Base-by-base conservation (phyloP, 1,140 invertebrate genomes). In the Eciton burchellii region DNA sequence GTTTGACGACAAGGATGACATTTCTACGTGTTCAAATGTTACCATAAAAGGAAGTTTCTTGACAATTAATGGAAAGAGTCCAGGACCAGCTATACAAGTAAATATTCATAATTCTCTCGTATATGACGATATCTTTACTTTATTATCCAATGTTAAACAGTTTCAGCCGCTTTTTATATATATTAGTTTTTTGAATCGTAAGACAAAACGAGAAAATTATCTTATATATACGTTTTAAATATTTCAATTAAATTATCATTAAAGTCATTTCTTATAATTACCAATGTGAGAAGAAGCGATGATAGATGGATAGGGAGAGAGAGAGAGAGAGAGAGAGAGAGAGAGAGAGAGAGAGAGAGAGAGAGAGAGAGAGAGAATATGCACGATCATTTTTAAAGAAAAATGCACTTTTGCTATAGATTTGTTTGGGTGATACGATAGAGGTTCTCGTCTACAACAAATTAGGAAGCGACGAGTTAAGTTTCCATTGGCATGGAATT, bases 21-120 rank as follows among this genome's bases (percentile, higher is more conserved):
- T 35, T 9, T 49, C 24, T 0, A 56, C 8, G 2, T 24, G 9
- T n/a, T 12, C 68, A 45, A 52, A 73, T n/a, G 16, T 21, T 52
- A 66, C 16, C n/a, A 5, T 3, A 8, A 0, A 3, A 56, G 60
- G 6, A 14, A 73, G 11, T 12, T 66, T 79, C 56, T 41, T 89
- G 54, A 11, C 56, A 0, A 95, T 98, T 19, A 98, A 98, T 92
- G 95, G 97, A 76, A 96, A 96, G 93, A 95, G 98, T 93, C 98
- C 98, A 0, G 97, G 97, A 62, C 97, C 98, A n/a, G 91, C 94
- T 6, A 96, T 98, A 73, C 96, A 98, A 94, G 97, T 97, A 93
- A 94, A 59, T 73, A 73, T 29, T 12, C n/a, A 24, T 4, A 2
- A 54, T 29, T 56, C 60, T 14, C 43, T 49, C 29, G 16, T 21